Base-by-base conservation (phyloP, 2,888 invertebrate species). In the Stictocephala bisonia region DNA sequence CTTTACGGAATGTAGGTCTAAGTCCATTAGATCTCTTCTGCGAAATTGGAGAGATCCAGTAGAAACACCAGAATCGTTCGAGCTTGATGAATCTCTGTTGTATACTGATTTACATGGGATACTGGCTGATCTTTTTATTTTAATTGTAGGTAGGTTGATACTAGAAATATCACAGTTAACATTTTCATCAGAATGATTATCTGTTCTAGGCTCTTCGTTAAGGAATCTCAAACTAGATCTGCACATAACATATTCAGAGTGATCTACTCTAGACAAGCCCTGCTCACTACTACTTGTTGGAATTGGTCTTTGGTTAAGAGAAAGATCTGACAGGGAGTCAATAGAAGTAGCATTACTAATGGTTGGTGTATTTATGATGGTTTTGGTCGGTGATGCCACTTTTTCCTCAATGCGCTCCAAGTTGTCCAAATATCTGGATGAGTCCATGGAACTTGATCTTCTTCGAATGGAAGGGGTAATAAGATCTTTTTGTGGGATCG, bases 21-120 rank as follows among this genome's bases (percentile, higher is more conserved):
- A 91, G 75, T 90, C 90, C 66, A 87, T 88, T 74, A 89, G 89
- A 74, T 90, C 90, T 7, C 85, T 86, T 3, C 86, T 87, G 40
- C 89, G 85, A 75, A 89, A 89, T 79, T 89, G 89, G 56, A 90
- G 81, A 0, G 90, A 90, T 70, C 90, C 90, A 24, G 90, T 90
- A 0, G 90, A 91, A 0, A 93, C 93, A 1, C 93, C 94, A 0
- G 93, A 93, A 82, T 94, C 94, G 81, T 93, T 93, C 18, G 93
- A 93, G 81, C 93, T 93, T 1, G 93, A 93, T 0, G 93, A 93
- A 82, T 93, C 93, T 74, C 93, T 86, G 81, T 93, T 94, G 18
- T 73, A 56, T 3, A 88, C 89, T 20, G 90, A 88, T 82, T 93
- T 94, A 80, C 93, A 93, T 3, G 93, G 93, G 31, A 93, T 93